Evolutionary conservation across 2,888 invertebrate species (phyloP), one percentile per base, ranked within the genome.

Genomic region (Microctonus brassicae): DNA sequence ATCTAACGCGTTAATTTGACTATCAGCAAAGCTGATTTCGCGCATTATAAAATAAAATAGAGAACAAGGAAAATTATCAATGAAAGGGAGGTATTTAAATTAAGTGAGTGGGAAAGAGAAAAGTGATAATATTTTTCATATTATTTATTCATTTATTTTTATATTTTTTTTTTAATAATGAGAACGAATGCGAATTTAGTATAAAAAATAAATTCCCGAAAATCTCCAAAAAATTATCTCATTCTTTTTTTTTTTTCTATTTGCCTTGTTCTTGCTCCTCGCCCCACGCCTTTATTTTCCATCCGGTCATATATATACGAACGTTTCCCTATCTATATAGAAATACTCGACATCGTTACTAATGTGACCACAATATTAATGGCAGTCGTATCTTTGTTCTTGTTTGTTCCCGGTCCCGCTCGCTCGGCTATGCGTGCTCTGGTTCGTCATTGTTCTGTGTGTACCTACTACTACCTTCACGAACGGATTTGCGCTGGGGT

Each of bases 391-490:
- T 87, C 87, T 87, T 87, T 87, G 87, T 87, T 87, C 87, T 87
- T 87, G 87, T 87, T 87, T 87, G 87, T 87, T 87, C 87, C 87
- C 87, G 87, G 87, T 87, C 87, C 87, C 87, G 87, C 87, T 87
- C 87, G 86, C 87, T 87, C 86, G 87, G 87, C 87, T 87, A 86
- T 86, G 85, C 83, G 86, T 87, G 87, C 87, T 87, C 87, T 87
- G 87, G 87, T 87, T 87, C 87, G 87, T 87, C 87, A 87, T 87
- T 87, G 87, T 87, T 87, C 87, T 86, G 87, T 87, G 87, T 87
- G 87, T 87, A 86, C 86, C 85, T 87, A 86, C 86, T 85, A 77
- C 86, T 86, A 87, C 87, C 87, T 87, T 87, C 87, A 86, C 83
- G 85, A 86, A 86, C 84, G 87, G 87, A 87, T 86, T 86, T 86